phyloP scores from a whole-genome alignment of 2,888 invertebrate genomes.

The Brenthis hecate region DNA sequence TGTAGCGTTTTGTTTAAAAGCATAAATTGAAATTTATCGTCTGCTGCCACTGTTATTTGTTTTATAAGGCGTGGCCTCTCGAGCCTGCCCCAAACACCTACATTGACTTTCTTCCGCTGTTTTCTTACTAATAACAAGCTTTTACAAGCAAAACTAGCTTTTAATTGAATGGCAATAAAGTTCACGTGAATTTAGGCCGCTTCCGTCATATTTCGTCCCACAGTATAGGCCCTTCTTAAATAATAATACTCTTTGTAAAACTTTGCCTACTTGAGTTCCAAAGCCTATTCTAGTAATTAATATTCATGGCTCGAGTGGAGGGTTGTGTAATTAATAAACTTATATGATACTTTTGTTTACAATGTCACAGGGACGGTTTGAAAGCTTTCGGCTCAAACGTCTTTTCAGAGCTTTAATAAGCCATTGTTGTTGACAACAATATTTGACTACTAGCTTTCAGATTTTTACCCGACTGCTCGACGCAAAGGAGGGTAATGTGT shows the following conservation, averaged over 20 bases:
- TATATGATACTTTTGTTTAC: constrained; percentile 83
- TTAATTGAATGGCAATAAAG: constrained; percentile 44
- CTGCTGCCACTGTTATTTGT: constrained; percentile 53
- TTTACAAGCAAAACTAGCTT: constrained; percentile 48
- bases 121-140: constrained; percentile 78
- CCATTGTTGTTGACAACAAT: constrained; percentile 1
- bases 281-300: constrained; percentile 82
- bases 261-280: constrained; percentile 81
- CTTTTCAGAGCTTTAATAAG: constrained; percentile 15
- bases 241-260: constrained; percentile 83
- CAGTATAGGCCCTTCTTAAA: constrained; percentile 75
- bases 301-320: constrained; percentile 80
- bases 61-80: constrained; percentile 62
- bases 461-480: neutral
- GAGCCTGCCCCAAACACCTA: constrained; percentile 75
- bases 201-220: constrained; percentile 72
- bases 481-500: no score
- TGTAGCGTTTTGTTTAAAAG: constrained; percentile 36
- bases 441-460: neutral
- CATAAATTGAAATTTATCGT: constrained; percentile 39
- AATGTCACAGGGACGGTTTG: constrained; percentile 61
- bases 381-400: constrained; percentile 22
- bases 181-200: constrained; percentile 42
- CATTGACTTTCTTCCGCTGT: constrained; percentile 81
- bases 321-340: constrained; percentile 82